Evolutionary conservation across 2,888 invertebrate genomes (phyloP).

Genomic region (Tetrapedia diversipes): DNA sequence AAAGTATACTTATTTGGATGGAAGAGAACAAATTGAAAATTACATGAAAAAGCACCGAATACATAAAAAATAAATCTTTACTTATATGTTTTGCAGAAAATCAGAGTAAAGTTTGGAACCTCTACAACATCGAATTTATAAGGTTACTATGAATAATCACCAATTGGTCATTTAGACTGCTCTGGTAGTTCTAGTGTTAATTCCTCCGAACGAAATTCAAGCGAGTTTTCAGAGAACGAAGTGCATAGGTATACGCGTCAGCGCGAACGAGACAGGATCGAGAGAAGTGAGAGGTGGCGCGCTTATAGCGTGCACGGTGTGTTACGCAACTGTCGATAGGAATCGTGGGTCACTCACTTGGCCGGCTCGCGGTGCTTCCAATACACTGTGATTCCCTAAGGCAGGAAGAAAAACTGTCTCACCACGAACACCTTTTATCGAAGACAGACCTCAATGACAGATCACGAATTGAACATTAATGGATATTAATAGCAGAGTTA

Average conservation of each 20-base stretch:
- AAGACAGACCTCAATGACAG: background rate
- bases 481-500: slow-evolving; percentile 1
- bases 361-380: slow-evolving; percentile 41
- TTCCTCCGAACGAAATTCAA: slow-evolving; percentile 21
- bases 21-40: no score
- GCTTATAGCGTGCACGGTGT: slow-evolving; percentile 41
- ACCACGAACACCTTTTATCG: background rate
- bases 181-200: no score
- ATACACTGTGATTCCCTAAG: slow-evolving; percentile 40
- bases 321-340: slow-evolving; percentile 67
- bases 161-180: no score
- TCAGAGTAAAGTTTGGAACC: no score
- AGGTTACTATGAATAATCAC: no score
- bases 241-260: background rate
- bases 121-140: no score
- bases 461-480: slow-evolving; percentile 3
- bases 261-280: slow-evolving; percentile 40
- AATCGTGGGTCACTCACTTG: slow-evolving; percentile 65
- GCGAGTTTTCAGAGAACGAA: slow-evolving; percentile 13
- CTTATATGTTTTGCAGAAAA: no score
- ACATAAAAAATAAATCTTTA: no score
- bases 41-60: no score
- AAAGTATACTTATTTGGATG: no score
- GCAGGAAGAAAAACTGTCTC: slow-evolving; percentile 47
- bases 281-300: slow-evolving; percentile 66